Evolutionary conservation across 1,140 invertebrate genomes (phyloP).

Genomic region (Drosophila varians): DNA sequence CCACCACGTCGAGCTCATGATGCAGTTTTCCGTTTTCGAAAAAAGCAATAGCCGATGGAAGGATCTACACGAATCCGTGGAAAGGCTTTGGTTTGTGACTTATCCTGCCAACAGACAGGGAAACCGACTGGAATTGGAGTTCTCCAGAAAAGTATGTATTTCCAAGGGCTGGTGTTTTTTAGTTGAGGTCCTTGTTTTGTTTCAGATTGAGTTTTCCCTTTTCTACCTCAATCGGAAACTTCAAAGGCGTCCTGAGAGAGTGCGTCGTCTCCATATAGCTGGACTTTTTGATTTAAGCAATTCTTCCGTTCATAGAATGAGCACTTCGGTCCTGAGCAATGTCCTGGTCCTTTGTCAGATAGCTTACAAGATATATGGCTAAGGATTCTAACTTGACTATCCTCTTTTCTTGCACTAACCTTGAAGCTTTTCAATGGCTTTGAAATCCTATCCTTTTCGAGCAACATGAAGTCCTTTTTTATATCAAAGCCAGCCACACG

Average conservation of each 20-base stretch:
- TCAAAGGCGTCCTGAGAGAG: slow-evolving; percentile 27
- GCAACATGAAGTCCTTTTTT: neutral
- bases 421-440: neutral
- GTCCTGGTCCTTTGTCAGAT: slow-evolving; percentile 58
- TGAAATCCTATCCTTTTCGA: neutral
- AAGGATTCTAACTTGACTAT: neutral
- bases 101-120: neutral
- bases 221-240: slow-evolving; percentile 34
- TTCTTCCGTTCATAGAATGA: slow-evolving; percentile 12
- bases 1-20: slow-evolving; percentile 29
- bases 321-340: slow-evolving; percentile 38
- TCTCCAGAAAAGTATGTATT: slow-evolving; percentile 36
- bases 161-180: neutral
- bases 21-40: slow-evolving; percentile 44
- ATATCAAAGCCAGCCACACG: neutral
- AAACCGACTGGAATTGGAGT: neutral
- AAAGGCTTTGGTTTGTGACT: slow-evolving; percentile 3
- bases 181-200: neutral
- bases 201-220: slow-evolving; percentile 51
- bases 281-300: slow-evolving; percentile 56
- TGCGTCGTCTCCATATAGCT: slow-evolving; percentile 42
- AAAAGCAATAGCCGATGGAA: slow-evolving; percentile 12
- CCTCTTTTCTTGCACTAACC: too few species aligned
- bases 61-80: slow-evolving; percentile 1
- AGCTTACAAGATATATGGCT: slow-evolving; percentile 64